These are phyloP conservation scores for Kuschelorhynchus macadamiae DNA, from an alignment of 2,888 invertebrate genomes.

Conservation along the genomic window DNA sequence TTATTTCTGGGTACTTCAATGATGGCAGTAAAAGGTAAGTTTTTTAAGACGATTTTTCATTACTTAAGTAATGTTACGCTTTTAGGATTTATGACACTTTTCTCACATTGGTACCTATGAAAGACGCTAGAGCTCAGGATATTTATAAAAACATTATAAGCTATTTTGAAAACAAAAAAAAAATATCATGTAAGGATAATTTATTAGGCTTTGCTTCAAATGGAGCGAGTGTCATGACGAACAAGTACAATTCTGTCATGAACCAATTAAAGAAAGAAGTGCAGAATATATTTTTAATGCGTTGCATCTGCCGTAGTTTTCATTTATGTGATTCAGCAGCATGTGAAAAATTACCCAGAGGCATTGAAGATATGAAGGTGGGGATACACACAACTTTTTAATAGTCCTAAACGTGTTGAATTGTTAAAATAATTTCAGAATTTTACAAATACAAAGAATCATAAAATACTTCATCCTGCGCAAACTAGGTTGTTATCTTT, in stretches of 20 bases:
- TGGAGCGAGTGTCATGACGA: background rate
- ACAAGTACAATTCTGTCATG: background rate
- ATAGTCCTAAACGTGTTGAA: conserved; percentile 6
- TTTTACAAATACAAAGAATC: conserved; percentile 6
- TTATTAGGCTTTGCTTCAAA: conserved; percentile 7
- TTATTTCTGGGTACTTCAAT: too few relatives aligned
- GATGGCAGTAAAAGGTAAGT: too few relatives aligned
- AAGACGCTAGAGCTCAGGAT: background rate
- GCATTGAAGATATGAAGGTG: background rate
- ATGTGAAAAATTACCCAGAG: conserved; percentile 1
- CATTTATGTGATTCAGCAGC: background rate
- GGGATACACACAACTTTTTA: background rate
- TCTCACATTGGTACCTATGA: background rate
- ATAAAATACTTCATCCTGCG: conserved; percentile 4
- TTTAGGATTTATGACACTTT: background rate
- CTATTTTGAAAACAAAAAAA: background rate
- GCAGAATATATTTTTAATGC: conserved; percentile 3
- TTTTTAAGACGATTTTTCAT: too few relatives aligned
- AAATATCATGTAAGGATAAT: conserved; percentile 1
- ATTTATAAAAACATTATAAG: conserved; percentile 4
- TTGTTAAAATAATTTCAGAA: background rate
- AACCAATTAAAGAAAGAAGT: background rate
- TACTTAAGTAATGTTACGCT: too few relatives aligned
- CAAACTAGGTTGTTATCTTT: conserved; percentile 6
- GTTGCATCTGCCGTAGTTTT: background rate